These are phyloP conservation scores for Ctenopoma kingsleyae DNA, from an alignment of 2,797 vertebrate genomes.

Conservation along the genomic window DNA sequence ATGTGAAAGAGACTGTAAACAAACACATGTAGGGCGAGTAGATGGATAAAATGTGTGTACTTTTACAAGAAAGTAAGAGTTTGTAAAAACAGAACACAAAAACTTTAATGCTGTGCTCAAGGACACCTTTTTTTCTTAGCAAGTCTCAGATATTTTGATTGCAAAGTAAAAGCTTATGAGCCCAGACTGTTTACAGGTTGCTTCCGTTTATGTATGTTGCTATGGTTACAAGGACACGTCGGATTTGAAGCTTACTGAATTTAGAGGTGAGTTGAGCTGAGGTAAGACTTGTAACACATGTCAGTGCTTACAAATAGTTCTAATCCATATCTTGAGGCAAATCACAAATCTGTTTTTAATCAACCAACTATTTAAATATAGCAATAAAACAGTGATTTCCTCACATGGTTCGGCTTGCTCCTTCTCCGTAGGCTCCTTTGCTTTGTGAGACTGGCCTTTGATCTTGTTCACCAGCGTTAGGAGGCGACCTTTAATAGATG, in stretches of 20 bases:
- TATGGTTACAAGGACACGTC: neutral
- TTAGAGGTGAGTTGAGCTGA: too few species aligned
- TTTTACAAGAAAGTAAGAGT: neutral
- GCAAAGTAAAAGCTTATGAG: neutral
- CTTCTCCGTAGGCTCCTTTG: conserved; percentile 86
- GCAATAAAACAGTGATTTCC: conserved; percentile 47
- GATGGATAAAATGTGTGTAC: conserved; percentile 2
- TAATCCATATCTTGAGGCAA: neutral
- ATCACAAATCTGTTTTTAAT: neutral
- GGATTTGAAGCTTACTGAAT: conserved; percentile 12
- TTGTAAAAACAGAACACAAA: neutral
- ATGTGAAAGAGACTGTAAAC: conserved; percentile 31
- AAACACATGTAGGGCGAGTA: conserved; percentile 10
- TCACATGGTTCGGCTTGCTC: conserved; percentile 91
- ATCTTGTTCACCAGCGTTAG: conserved; percentile 92
- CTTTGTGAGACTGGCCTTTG: conserved; percentile 90
- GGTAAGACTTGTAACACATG: too few species aligned
- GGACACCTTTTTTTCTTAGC: neutral
- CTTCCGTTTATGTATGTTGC: conserved; percentile 1
- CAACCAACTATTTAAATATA: neutral
- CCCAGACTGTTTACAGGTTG: neutral
- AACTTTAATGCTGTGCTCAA: conserved; percentile 3
- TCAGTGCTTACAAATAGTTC: neutral
- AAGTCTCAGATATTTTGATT: conserved; percentile 10
- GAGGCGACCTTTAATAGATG: conserved; percentile 91